phyloP scores from a whole-genome alignment of 2,113 vertebrate species.

The Chrysochloris asiatica region DNA sequence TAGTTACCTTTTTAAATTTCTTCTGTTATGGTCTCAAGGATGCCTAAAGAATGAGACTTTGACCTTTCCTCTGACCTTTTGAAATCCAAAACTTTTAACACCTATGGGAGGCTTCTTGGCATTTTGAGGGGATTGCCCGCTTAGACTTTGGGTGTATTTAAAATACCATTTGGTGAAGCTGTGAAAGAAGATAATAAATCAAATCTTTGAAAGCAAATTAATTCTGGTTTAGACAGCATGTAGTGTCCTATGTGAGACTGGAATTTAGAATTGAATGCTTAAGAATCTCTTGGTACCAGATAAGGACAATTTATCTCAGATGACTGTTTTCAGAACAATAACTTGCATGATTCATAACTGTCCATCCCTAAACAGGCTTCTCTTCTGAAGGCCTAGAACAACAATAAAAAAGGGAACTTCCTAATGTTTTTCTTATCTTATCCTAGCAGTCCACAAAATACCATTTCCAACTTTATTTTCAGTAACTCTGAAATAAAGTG shows the following conservation, averaged over 20 bases:
- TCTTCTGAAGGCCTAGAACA: not conserved
- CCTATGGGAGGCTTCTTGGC: slow-evolving; percentile 10
- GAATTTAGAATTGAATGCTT: slow-evolving; percentile 3
- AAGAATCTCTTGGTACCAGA: slow-evolving; percentile 34
- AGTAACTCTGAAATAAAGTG: not conserved
- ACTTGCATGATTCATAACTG: slow-evolving; percentile 14
- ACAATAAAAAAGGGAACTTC: not conserved
- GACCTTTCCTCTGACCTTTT: not conserved
- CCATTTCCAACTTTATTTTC: slow-evolving; percentile 47
- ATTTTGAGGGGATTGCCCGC: not conserved
- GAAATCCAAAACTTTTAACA: not conserved
- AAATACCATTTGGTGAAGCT: not conserved
- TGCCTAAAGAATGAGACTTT: not conserved
- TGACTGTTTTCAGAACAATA: slow-evolving; percentile 50
- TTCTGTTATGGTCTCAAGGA: not conserved
- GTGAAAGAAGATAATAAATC: slow-evolving; percentile 30
- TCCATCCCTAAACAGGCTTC: not conserved
- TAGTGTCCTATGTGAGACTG: not conserved
- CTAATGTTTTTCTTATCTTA: slow-evolving; percentile 45
- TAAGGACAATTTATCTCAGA: slow-evolving; percentile 29
- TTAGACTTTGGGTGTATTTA: not conserved
- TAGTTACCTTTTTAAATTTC: not conserved
- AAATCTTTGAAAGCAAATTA: slow-evolving; percentile 6
- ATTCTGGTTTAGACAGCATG: slow-evolving; percentile 9
- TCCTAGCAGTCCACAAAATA: slow-evolving; percentile 45